These are phyloP conservation scores for Idaea biselata DNA, from an alignment of 2,888 invertebrate genomes.

Conservation along the genomic window DNA sequence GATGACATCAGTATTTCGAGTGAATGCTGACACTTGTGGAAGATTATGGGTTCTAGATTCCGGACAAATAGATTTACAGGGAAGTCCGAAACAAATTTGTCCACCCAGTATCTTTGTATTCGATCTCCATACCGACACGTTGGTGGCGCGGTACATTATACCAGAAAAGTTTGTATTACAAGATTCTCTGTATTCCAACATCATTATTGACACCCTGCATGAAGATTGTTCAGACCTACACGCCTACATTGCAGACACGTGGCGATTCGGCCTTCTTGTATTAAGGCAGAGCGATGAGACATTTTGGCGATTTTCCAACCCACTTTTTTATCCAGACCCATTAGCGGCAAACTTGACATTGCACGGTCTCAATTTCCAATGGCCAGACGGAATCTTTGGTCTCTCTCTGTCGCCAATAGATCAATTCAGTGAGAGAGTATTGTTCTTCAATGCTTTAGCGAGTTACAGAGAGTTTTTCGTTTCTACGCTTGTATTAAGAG, in stretches of 20 bases:
- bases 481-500: slow-evolving; percentile 82
- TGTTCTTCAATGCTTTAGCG: slow-evolving; percentile 91
- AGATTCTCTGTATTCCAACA: slow-evolving; percentile 84
- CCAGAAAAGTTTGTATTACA: slow-evolving; percentile 84
- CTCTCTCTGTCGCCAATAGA: slow-evolving; percentile 83
- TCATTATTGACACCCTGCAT: slow-evolving; percentile 82
- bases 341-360: slow-evolving; percentile 87
- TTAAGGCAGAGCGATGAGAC: slow-evolving; percentile 80
- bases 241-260: slow-evolving; percentile 86
- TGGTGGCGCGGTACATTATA: slow-evolving; percentile 83
- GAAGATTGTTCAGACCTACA: slow-evolving; percentile 82
- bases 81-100: slow-evolving; percentile 84
- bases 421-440: slow-evolving; percentile 77
- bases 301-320: slow-evolving; percentile 85
- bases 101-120: slow-evolving; percentile 87
- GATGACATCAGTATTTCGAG: slow-evolving; percentile 88
- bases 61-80: slow-evolving; percentile 85
- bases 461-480: slow-evolving; percentile 90
- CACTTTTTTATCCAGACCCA: slow-evolving; percentile 86
- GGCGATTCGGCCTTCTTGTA: slow-evolving; percentile 83
- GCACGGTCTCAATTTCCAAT: slow-evolving; percentile 88
- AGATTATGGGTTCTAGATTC: slow-evolving; percentile 91
- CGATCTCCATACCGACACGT: slow-evolving; percentile 83
- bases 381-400: slow-evolving; percentile 91
- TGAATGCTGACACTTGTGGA: slow-evolving; percentile 87